phyloP scores from a whole-genome alignment of 2,797 vertebrate species.

The Ptychobarbus kaznakovi region DNA sequence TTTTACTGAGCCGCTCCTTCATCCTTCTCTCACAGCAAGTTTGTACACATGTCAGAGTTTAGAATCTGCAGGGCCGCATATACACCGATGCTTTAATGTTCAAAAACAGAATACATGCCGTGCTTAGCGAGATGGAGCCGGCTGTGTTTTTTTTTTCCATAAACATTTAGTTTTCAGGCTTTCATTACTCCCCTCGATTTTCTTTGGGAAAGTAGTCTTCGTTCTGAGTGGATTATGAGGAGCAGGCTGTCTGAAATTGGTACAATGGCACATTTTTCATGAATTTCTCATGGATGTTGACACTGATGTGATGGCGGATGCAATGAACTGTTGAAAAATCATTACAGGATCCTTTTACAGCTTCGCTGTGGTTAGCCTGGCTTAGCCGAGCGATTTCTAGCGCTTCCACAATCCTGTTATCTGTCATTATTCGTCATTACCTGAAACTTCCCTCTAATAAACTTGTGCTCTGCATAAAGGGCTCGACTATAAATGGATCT shows the following conservation, averaged over 20 bases:
- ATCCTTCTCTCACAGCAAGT: constrained; percentile 2
- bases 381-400: constrained; percentile 2
- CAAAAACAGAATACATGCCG: constrained; percentile 7
- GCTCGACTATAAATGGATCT: constrained; percentile 2
- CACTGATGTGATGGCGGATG: constrained; percentile 38
- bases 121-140: constrained; percentile 11
- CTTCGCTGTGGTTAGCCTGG: constrained; percentile 18
- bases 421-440: constrained; percentile 47
- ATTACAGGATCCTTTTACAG: constrained; percentile 43
- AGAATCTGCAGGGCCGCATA: not conserved
- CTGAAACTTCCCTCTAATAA: constrained; percentile 25
- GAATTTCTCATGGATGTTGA: constrained; percentile 22
- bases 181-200: constrained; percentile 37
- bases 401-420: constrained; percentile 26
- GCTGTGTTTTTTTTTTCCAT: not conserved
- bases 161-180: constrained; percentile 45
- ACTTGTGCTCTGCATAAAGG: constrained; percentile 16
- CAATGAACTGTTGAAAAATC: constrained; percentile 46
- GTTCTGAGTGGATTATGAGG: constrained; percentile 29
- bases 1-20: constrained; percentile 18
- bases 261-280: constrained; percentile 44
- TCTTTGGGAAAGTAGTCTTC: constrained; percentile 26
- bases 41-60: not conserved
- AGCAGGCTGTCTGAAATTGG: constrained; percentile 39
- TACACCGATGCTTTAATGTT: constrained; percentile 24